These are phyloP conservation scores for Ectobius pallidus DNA, from an alignment of 2,888 invertebrate species.

Conservation along the genomic window DNA sequence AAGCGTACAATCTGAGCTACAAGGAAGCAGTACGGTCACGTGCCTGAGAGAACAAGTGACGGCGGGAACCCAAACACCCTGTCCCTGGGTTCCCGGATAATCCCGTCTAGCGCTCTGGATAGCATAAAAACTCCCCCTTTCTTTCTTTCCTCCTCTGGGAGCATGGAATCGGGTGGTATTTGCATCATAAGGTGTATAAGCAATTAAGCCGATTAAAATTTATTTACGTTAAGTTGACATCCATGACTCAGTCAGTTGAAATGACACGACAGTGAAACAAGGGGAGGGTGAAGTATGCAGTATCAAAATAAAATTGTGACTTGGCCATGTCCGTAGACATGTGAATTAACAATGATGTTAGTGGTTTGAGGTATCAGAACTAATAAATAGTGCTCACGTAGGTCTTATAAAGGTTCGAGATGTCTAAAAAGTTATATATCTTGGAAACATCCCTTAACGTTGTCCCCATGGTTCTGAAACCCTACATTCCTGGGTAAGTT, in stretches of 20 bases:
- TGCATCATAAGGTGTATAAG: conserved; percentile 38
- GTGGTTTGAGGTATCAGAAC: too few species aligned
- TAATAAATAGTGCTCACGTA: too few species aligned
- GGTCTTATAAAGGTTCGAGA: too few species aligned
- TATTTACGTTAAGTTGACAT: conserved; percentile 41
- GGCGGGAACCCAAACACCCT: conserved; percentile 15
- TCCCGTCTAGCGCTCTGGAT: neutral
- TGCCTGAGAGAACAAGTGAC: conserved; percentile 17
- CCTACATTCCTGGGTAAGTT: too few species aligned
- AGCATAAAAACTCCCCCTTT: conserved; percentile 1
- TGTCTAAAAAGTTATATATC: too few species aligned
- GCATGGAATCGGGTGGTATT: conserved; percentile 18
- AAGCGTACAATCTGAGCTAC: too few species aligned
- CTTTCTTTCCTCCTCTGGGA: neutral
- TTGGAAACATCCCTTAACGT: too few species aligned
- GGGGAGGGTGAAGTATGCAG: too few species aligned
- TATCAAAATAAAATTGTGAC: too few species aligned
- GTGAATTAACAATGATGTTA: too few species aligned
- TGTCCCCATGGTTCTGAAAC: too few species aligned
- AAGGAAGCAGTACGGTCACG: neutral
- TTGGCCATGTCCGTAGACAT: too few species aligned
- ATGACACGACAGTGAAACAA: conserved; percentile 14
- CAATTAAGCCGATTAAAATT: conserved; percentile 43
- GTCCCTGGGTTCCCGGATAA: conserved; percentile 6
- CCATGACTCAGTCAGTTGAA: conserved; percentile 21